A percentile compares a stretch with the other conserved stretches of the same genome.
phyloP scores from a whole-genome alignment of 1,140 invertebrate genomes.

The Drosophila nikananu region DNA sequence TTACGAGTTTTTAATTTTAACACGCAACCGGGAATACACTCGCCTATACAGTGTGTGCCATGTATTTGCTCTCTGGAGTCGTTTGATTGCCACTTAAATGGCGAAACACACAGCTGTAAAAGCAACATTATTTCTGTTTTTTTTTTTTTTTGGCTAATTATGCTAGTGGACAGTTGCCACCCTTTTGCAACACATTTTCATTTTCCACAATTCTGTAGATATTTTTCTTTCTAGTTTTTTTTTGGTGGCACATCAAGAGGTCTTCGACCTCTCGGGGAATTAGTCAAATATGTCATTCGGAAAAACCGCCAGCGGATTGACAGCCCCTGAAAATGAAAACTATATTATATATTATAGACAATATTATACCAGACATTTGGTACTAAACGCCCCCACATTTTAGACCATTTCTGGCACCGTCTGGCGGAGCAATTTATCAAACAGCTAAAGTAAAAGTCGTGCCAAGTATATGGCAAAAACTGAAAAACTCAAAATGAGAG shows the following conservation, averaged over 20 bases:
- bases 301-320: slow-evolving; percentile 34
- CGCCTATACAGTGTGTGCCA: not conserved
- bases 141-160: slow-evolving; percentile 64
- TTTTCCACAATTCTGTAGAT: slow-evolving; percentile 41
- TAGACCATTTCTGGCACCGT: slow-evolving; percentile 14
- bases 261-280: slow-evolving; percentile 49
- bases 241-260: slow-evolving; percentile 27
- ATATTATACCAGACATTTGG: no score
- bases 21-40: slow-evolving; percentile 45
- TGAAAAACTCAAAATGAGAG: not conserved
- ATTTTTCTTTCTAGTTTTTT: slow-evolving; percentile 45
- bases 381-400: no score
- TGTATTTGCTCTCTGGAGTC: slow-evolving; percentile 13
- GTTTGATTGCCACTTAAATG: slow-evolving; percentile 75
- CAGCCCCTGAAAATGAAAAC: slow-evolving; percentile 30
- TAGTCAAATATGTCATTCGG: slow-evolving; percentile 40
- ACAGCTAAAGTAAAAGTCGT: slow-evolving; percentile 27
- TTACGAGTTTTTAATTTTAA: slow-evolving; percentile 80
- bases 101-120: slow-evolving; percentile 53
- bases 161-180: slow-evolving; percentile 39
- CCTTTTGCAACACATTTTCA: slow-evolving; percentile 23
- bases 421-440: slow-evolving; percentile 34
- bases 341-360: slow-evolving; percentile 17
- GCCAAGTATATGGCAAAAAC: slow-evolving; percentile 17
- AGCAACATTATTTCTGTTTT: slow-evolving; percentile 16